A percentile compares a stretch with the other conserved stretches of the same genome.
Conservation (phyloP, 2,797 vertebrate genomes). For the Eulemur albifrons region DNA sequence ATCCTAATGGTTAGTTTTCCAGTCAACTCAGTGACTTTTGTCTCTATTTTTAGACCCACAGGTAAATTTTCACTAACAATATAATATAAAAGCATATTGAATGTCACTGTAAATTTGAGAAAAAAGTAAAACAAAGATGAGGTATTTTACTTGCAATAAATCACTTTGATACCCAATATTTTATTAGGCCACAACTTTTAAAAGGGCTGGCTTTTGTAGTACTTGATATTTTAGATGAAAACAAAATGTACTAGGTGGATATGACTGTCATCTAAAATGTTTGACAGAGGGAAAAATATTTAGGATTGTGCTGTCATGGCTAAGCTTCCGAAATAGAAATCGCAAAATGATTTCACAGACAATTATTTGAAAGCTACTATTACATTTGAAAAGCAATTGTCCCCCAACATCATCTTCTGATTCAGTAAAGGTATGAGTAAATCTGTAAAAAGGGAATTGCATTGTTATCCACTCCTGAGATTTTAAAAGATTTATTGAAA, state of each 20-base stretch:
- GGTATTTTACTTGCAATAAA: conserved; percentile 32
- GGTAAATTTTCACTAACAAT: conserved; percentile 7
- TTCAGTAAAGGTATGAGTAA: neutral
- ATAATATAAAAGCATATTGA: neutral
- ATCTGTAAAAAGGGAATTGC: neutral
- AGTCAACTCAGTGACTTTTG: neutral
- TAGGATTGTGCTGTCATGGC: conserved; percentile 39
- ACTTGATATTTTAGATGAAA: conserved; percentile 48
- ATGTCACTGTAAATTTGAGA: neutral
- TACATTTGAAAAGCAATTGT: conserved; percentile 31
- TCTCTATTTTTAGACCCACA: neutral
- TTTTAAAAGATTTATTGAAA: conserved; percentile 24
- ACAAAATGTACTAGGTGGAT: conserved; percentile 58
- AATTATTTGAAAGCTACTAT: conserved; percentile 41
- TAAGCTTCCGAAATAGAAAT: conserved; percentile 64
- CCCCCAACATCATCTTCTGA: conserved; percentile 11
- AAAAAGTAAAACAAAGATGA: neutral
- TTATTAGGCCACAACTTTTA: conserved; percentile 41
- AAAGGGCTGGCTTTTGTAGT: conserved; percentile 23
- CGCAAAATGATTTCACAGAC: conserved; percentile 47
- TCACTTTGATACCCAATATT: neutral
- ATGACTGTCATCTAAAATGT: conserved; percentile 47
- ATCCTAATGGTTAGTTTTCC: neutral
- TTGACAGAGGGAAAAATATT: conserved; percentile 52
- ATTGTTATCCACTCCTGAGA: neutral